These are phyloP conservation scores for Ormia ochracea DNA, from an alignment of 2,888 invertebrate species.

Conservation along the genomic window DNA sequence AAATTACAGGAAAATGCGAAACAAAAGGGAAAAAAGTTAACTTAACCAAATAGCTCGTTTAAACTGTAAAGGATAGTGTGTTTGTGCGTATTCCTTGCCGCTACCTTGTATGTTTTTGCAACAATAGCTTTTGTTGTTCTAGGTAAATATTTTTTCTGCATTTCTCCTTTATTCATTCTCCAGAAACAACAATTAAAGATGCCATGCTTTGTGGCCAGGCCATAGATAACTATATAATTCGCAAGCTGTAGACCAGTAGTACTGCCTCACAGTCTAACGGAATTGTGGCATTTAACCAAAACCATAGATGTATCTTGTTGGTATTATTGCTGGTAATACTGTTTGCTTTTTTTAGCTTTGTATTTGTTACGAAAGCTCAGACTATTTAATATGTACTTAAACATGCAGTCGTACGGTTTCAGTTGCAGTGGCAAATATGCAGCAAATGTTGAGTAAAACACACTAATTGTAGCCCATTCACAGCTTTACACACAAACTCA, in stretches of 20 bases:
- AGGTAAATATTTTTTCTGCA: not conserved
- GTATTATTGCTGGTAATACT: slow-evolving; percentile 40
- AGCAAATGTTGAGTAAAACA: slow-evolving; percentile 5
- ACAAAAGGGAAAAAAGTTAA: too few relatives aligned
- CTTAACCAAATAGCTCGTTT: not conserved
- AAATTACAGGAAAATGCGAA: slow-evolving; percentile 8
- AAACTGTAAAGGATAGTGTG: not conserved
- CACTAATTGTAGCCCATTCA: slow-evolving; percentile 7
- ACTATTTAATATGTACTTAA: not conserved
- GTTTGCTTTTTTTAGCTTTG: slow-evolving; percentile 25
- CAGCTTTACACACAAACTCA: slow-evolving; percentile 5
- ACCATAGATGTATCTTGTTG: slow-evolving; percentile 52
- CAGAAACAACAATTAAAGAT: slow-evolving; percentile 21
- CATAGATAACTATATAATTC: not conserved
- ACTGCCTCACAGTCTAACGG: slow-evolving; percentile 25
- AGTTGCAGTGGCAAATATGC: not conserved
- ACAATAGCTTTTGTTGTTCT: not conserved
- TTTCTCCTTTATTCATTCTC: slow-evolving; percentile 5
- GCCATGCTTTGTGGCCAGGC: slow-evolving; percentile 7
- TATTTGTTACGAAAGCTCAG: not conserved
- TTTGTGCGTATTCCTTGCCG: not conserved
- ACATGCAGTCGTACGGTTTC: not conserved
- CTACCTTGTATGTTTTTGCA: not conserved
- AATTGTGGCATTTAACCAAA: slow-evolving; percentile 49
- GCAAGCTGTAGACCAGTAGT: not conserved